Conservation (phyloP, 1,140 invertebrate species). For the Schmidtea mediterranea region DNA sequence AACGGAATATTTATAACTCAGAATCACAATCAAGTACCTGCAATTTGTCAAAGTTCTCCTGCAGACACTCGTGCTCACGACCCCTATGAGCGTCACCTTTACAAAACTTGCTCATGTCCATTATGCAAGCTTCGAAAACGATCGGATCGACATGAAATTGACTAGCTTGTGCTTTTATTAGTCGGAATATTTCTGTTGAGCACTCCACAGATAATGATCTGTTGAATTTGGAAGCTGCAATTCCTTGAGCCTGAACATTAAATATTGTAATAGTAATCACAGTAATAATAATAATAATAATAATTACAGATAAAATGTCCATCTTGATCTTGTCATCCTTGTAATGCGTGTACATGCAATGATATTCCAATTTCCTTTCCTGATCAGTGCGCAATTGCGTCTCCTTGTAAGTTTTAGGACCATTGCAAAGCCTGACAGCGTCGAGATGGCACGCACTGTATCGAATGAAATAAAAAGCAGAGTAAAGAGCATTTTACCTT, state of each 20-base stretch:
- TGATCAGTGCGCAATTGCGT: conserved; percentile 11
- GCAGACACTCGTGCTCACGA: conserved; percentile 53
- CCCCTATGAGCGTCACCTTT: conserved; percentile 46
- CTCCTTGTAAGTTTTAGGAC: conserved; percentile 44
- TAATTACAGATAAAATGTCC: conserved; percentile 8
- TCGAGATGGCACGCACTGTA: conserved; percentile 60
- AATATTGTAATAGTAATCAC: background rate
- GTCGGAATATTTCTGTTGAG: conserved; percentile 47
- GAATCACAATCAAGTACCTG: conserved; percentile 32
- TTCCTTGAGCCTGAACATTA: background rate
- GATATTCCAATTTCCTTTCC: conserved; percentile 8
- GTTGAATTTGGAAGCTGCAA: background rate
- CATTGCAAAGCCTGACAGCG: conserved; percentile 50
- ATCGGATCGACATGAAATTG: conserved; percentile 72
- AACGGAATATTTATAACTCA: too few species aligned
- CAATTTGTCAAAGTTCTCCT: conserved; percentile 52
- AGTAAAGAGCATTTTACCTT: conserved; percentile 1
- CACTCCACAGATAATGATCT: conserved; percentile 25
- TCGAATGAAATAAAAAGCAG: conserved; percentile 50
- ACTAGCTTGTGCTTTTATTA: conserved; percentile 65
- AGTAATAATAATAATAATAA: conserved; percentile 7
- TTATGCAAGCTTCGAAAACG: conserved; percentile 60
- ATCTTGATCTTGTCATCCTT: background rate
- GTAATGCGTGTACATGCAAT: background rate
- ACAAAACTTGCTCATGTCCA: conserved; percentile 53